A percentile compares a stretch with the other conserved stretches of the same genome.
phyloP scores from a whole-genome alignment of 2,797 vertebrate genomes.

The Cetoscarus ocellatus region DNA sequence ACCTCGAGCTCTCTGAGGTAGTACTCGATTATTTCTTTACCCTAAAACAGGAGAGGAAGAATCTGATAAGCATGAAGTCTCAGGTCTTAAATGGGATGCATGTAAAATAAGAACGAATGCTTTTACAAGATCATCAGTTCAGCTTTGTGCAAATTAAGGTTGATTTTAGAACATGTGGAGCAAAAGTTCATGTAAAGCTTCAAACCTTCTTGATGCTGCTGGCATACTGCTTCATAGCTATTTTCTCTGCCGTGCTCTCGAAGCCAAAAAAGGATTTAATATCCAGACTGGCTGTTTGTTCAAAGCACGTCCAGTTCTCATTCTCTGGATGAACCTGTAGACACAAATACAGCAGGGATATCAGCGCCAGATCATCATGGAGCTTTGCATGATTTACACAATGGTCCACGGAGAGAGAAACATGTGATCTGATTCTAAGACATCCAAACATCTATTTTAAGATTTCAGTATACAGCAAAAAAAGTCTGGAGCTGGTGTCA shows the following conservation, averaged over 20 bases:
- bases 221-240: constrained; percentile 97
- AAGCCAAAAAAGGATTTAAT: constrained; percentile 98
- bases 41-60: constrained; percentile 75
- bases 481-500: too few relatives aligned
- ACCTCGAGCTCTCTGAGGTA: constrained; percentile 91
- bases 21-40: constrained; percentile 96
- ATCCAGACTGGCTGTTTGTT: constrained; percentile 94
- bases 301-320: constrained; percentile 97
- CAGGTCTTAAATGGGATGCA: too few relatives aligned
- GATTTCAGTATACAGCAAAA: too few relatives aligned
- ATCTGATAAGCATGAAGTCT: too few relatives aligned
- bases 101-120: too few relatives aligned
- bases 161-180: not conserved
- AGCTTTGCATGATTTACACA: not conserved
- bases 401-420: too few relatives aligned
- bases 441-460: too few relatives aligned
- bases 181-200: not conserved
- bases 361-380: not conserved
- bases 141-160: not conserved
- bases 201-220: constrained; percentile 91
- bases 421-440: too few relatives aligned
- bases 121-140: too few relatives aligned
- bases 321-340: constrained; percentile 96
- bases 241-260: constrained; percentile 95
- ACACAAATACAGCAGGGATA: not conserved